Conservation (phyloP, 1,140 invertebrate species). For the Aphis gossypii region DNA sequence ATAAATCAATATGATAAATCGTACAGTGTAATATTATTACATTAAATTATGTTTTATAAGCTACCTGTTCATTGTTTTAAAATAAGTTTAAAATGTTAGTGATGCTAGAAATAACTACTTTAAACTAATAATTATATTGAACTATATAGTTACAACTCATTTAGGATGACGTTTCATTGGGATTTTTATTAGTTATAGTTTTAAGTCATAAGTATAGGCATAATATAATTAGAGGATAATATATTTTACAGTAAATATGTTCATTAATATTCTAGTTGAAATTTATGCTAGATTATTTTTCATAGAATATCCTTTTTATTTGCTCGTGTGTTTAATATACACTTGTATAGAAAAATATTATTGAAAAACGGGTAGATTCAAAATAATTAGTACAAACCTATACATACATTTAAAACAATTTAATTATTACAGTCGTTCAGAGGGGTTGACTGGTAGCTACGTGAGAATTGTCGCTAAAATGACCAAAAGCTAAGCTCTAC, state of each 20-base stretch:
- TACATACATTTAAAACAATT: neutral
- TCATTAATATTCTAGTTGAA: neutral
- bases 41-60: neutral
- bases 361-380: neutral
- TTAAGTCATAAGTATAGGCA: neutral
- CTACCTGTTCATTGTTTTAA: neutral
- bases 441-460: neutral
- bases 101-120: no score
- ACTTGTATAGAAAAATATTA: neutral
- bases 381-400: neutral
- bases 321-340: neutral
- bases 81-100: neutral
- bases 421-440: neutral
- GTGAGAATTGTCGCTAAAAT: constrained; percentile 17
- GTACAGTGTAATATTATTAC: neutral
- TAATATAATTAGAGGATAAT: neutral
- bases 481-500: neutral
- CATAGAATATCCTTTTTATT: neutral
- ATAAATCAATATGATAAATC: neutral
- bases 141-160: no score
- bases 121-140: neutral
- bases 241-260: neutral
- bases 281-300: neutral
- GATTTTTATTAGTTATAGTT: no score
- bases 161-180: no score